Conservation (phyloP, 2,797 vertebrate genomes). For the Cynodonichthys magdalenae region DNA sequence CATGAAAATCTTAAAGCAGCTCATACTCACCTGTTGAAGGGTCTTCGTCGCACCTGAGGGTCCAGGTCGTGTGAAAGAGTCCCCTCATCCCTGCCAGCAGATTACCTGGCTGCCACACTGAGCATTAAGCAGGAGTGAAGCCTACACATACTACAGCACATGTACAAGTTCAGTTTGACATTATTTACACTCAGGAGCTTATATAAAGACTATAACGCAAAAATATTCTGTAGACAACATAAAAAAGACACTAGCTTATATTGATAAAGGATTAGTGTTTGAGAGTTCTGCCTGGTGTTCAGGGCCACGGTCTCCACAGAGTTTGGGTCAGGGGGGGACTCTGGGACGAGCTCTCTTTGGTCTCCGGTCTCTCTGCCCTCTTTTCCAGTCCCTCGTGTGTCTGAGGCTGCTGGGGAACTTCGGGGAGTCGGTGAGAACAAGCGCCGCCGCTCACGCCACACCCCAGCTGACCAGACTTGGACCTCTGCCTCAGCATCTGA, state of each 20-base stretch:
- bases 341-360: conserved; percentile 35
- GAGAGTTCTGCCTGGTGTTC: conserved; percentile 30
- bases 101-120: conserved; percentile 18
- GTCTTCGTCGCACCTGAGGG: conserved; percentile 23
- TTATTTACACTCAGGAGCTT: conserved; percentile 1
- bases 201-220: neutral
- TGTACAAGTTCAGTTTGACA: conserved; percentile 53
- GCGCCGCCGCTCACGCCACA: neutral
- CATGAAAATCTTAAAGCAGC: neutral
- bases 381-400: conserved; percentile 21
- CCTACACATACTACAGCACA: conserved; percentile 40
- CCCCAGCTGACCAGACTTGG: conserved; percentile 12
- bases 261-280: conserved; percentile 5
- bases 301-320: conserved; percentile 81
- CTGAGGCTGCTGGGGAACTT: conserved; percentile 18
- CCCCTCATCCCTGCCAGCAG: conserved; percentile 19
- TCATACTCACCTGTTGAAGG: conserved; percentile 48
- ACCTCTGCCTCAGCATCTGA: conserved; percentile 43
- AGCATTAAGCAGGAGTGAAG: conserved; percentile 24
- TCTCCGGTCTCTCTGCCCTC: conserved; percentile 2
- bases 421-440: conserved; percentile 3
- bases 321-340: conserved; percentile 31
- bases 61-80: conserved; percentile 21
- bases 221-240: conserved; percentile 3
- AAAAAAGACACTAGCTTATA: neutral